A percentile compares a stretch with the other conserved stretches of the same genome.
Conservation (phyloP, 2,797 vertebrate genomes). For the Anguilla marmorata region DNA sequence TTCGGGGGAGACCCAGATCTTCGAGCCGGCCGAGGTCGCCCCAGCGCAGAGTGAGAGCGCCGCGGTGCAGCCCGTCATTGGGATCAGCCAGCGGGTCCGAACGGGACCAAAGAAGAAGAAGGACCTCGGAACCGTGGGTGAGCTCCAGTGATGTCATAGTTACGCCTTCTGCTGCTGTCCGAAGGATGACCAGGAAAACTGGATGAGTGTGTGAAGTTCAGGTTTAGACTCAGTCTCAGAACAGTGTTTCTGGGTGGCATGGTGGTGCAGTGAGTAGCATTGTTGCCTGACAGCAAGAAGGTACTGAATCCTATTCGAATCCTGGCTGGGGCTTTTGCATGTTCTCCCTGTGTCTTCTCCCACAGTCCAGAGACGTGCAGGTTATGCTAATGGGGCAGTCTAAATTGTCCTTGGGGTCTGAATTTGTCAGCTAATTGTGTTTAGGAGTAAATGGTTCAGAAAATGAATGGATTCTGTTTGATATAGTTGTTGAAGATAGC, state of each 20-base stretch:
- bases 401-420: neutral
- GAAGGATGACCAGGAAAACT: neutral
- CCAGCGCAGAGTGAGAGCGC: conserved; percentile 68
- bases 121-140: conserved; percentile 86
- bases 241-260: neutral
- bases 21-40: conserved; percentile 62
- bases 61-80: conserved; percentile 80
- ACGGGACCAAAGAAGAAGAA: conserved; percentile 85
- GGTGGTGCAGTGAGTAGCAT: neutral
- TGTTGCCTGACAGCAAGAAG: neutral
- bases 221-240: neutral
- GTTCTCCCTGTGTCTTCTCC: neutral
- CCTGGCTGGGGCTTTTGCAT: neutral
- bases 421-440: neutral
- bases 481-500: neutral
- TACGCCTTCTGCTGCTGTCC: neutral
- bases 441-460: too few species aligned
- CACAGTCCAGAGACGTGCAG: neutral
- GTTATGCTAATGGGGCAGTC: neutral
- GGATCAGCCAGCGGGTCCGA: conserved; percentile 85
- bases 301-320: neutral
- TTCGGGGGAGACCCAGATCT: conserved; percentile 52
- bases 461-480: neutral
- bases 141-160: neutral
- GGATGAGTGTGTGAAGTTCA: too few species aligned